Base-by-base conservation (phyloP, 92 coral and sea anemone species). In the Paragorgia papillata region DNA sequence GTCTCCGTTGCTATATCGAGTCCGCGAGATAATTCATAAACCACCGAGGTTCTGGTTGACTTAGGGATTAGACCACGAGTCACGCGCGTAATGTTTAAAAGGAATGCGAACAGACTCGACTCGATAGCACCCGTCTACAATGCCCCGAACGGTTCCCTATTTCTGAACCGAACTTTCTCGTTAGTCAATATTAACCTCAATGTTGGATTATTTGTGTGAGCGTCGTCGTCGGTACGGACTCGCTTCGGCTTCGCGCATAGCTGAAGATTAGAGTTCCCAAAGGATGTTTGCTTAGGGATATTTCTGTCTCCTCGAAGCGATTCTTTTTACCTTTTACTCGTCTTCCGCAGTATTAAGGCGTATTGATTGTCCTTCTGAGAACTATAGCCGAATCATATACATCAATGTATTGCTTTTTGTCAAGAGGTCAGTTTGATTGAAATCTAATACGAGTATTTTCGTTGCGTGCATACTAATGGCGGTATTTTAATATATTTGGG, bases 231-330 rank as follows among this genome's bases (percentile, higher is more conserved):
- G 64, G 18, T 27, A 62, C 43, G 10, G 43, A 37, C 28, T 17
- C 53, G 2, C 14, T 15, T 2, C 2, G 53, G 15, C 53, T 28
- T 19, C 27, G 7, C 12, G 15, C 75, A 68, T 68, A 44, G 54
- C 73, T 4, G 27, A 5, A 35, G 25, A 27, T 48, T 44, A 68
- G n/a, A 17, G 29, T 68, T 26, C 27, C 27, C 59, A 7, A 13
- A 24, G 33, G 58, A 68, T 68, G 48, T 68, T 68, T 68, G 25
- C 75, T 32, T 17, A 44, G 26, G 58, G 59, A 68, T 68, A 27
- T 27, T 9, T 15, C 15, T n/a, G 2, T 15, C 2, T 15, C 17
- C 2, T 46, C 2, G 12, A 46, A 15, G 53, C 2, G 2, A 7
- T 46, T n/a, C n/a, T n/a, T 46, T 7, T 46, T 46, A 15, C 53